A percentile compares a stretch with the other conserved stretches of the same genome.
phyloP scores from a whole-genome alignment of 2,113 vertebrate genomes.

The Ageneiosus marmoratus region DNA sequence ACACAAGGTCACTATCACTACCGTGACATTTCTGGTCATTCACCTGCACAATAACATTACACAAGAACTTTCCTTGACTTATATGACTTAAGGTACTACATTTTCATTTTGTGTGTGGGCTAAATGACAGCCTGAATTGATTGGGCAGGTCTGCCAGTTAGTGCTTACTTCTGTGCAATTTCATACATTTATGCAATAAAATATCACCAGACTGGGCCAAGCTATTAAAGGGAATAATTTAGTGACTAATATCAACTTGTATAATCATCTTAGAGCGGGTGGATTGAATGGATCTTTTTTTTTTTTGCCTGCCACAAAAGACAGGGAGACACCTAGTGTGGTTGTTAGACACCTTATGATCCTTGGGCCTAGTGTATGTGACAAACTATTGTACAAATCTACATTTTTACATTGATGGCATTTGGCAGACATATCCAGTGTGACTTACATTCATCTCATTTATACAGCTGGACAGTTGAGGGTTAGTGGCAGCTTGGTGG shows the following conservation, averaged over 20 bases:
- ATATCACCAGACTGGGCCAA: conserved; percentile 4
- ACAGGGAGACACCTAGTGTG: not conserved
- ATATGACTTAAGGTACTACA: conserved; percentile 2
- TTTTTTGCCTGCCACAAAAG: too few relatives aligned
- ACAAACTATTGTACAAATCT: too few relatives aligned
- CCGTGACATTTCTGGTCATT: conserved; percentile 24
- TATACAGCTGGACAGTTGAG: too few relatives aligned
- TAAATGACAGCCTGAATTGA: conserved; percentile 15
- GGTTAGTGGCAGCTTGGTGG: too few relatives aligned
- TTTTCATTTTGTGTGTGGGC: conserved; percentile 14
- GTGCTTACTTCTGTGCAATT: not conserved
- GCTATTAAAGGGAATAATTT: conserved; percentile 24
- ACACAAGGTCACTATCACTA: conserved; percentile 27
- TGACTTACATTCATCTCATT: too few relatives aligned
- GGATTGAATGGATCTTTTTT: conserved; percentile 3
- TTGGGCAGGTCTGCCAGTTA: conserved; percentile 13
- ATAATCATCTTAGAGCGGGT: conserved; percentile 4
- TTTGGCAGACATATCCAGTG: too few relatives aligned
- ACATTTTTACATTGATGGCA: too few relatives aligned
- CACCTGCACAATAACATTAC: conserved; percentile 28
- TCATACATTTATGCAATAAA: not conserved
- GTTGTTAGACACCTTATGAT: not conserved
- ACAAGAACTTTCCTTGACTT: not conserved
- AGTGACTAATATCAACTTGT: conserved; percentile 31
- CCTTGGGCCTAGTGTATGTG: not conserved